Evolutionary conservation across 2,888 invertebrate genomes (phyloP).

Genomic region (Zhuqinia jingwanae): DNA sequence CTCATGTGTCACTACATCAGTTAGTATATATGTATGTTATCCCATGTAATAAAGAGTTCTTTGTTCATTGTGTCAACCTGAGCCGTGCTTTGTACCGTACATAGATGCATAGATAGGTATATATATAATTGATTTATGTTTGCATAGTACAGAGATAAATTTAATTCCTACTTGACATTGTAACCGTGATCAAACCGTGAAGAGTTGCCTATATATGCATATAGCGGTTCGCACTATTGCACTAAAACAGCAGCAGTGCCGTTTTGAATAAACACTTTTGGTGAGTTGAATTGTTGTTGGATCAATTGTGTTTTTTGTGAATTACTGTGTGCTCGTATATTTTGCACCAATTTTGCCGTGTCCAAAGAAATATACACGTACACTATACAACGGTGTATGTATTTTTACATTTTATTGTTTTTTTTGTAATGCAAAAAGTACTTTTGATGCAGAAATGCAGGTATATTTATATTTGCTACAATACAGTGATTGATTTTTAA

Average conservation of each 20-base stretch:
- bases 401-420: not conserved
- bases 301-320: conserved; percentile 36
- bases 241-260: not conserved
- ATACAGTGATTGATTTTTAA: conserved; percentile 23
- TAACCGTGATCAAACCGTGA: conserved; percentile 43
- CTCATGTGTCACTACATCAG: not conserved
- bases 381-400: too few species aligned
- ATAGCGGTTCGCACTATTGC: not conserved
- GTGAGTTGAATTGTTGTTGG: conserved; percentile 8
- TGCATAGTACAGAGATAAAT: not conserved
- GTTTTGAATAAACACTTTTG: conserved; percentile 48
- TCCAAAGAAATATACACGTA: not conserved
- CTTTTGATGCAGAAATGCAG: not conserved
- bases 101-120: too few species aligned
- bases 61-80: not conserved
- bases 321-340: not conserved
- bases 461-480: not conserved
- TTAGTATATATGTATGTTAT: not conserved
- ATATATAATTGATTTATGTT: not conserved
- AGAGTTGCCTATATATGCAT: conserved; percentile 11
- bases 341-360: conserved; percentile 30
- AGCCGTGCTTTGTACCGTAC: too few species aligned
- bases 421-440: conserved; percentile 15
- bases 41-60: not conserved
- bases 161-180: conserved; percentile 33